phyloP scores from a whole-genome alignment of 2,797 vertebrate genomes.

The Brachyalestes nurse region DNA sequence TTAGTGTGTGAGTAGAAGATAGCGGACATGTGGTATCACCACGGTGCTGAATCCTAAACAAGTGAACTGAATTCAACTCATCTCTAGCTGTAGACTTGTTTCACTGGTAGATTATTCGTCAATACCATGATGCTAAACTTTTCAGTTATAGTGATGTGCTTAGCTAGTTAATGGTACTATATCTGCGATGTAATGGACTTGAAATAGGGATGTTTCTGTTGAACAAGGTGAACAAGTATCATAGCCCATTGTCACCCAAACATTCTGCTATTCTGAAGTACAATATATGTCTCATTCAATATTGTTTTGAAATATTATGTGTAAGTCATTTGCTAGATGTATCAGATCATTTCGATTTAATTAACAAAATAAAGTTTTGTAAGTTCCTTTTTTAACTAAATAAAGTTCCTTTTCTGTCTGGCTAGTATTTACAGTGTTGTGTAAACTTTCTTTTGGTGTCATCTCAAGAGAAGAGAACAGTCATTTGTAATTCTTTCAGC shows the following conservation, averaged over 20 bases:
- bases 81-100: neutral
- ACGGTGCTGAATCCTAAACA: neutral
- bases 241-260: neutral
- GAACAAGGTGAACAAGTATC: no score
- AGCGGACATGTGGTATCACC: slow-evolving; percentile 24
- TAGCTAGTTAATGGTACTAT: neutral
- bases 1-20: slow-evolving; percentile 15
- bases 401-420: no score
- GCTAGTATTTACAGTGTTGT: no score
- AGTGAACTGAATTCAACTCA: neutral
- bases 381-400: no score
- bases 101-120: neutral
- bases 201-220: no score
- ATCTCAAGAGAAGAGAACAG: neutral
- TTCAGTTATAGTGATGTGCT: neutral
- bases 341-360: no score
- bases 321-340: no score
- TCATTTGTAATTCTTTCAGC: neutral
- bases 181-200: neutral
- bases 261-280: neutral
- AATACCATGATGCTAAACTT: neutral
- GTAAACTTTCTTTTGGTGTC: no score
- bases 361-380: no score
- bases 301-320: no score
- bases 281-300: neutral